These are phyloP conservation scores for Gavia stellata DNA, from an alignment of 2,113 vertebrate species.

Conservation along the genomic window DNA sequence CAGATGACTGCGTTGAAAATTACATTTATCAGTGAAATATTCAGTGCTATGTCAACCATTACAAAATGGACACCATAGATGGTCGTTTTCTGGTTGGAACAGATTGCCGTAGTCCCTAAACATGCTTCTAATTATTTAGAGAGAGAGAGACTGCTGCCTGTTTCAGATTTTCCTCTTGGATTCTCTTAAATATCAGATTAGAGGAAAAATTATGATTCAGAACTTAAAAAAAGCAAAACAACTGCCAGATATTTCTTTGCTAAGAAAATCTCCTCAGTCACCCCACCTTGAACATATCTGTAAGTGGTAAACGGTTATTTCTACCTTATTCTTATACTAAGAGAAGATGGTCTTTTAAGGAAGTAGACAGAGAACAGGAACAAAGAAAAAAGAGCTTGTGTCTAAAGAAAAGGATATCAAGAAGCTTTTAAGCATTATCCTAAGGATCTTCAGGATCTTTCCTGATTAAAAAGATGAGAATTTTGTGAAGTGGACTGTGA, in stretches of 20 bases:
- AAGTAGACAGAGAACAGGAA: background rate
- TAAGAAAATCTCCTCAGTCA: background rate
- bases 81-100: background rate
- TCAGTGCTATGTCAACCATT: background rate
- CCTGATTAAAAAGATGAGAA: background rate
- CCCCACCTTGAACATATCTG: background rate
- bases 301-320: background rate
- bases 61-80: background rate
- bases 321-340: background rate
- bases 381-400: background rate
- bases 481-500: background rate
- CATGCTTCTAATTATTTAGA: background rate
- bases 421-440: background rate
- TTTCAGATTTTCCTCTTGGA: background rate
- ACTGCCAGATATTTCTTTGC: background rate
- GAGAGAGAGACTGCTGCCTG: background rate
- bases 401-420: background rate
- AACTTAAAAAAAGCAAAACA: background rate
- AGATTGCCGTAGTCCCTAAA: background rate
- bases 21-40: background rate
- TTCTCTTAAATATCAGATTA: background rate
- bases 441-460: background rate
- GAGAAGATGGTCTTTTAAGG: background rate
- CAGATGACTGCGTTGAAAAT: background rate
- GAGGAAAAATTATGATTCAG: background rate